These are phyloP conservation scores for Schrankia costaestrigalis DNA, from an alignment of 2,888 invertebrate species.

Conservation along the genomic window DNA sequence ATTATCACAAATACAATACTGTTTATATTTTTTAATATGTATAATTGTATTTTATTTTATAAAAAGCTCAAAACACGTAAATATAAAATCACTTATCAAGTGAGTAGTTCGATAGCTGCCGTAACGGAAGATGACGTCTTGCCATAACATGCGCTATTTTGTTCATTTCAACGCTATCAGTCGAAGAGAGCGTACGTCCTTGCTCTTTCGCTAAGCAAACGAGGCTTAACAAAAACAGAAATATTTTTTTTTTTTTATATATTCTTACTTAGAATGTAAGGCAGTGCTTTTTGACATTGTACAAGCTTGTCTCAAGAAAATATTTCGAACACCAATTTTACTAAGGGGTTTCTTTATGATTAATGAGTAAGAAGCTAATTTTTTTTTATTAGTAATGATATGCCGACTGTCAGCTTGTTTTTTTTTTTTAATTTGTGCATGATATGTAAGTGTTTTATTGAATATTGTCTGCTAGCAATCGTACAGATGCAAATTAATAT, in stretches of 20 bases:
- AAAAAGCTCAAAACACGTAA: conserved; percentile 69
- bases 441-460: conserved; percentile 62
- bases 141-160: conserved; percentile 29
- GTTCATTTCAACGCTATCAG: conserved; percentile 50
- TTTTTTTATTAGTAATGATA: conserved; percentile 58
- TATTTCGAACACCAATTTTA: conserved; percentile 29
- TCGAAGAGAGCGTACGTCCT: conserved; percentile 52
- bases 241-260: conserved; percentile 23
- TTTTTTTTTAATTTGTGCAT: conserved; percentile 60
- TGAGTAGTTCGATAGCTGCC: conserved; percentile 53
- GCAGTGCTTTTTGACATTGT: conserved; percentile 70
- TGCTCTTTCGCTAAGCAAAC: conserved; percentile 38
- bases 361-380: conserved; percentile 35
- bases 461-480: conserved; percentile 29
- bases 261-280: conserved; percentile 70
- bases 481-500: conserved; percentile 30
- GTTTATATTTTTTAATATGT: conserved; percentile 44
- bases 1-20: conserved; percentile 50
- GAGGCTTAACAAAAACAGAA: conserved; percentile 53
- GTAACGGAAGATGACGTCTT: conserved; percentile 35
- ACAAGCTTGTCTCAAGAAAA: conserved; percentile 57
- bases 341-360: conserved; percentile 24
- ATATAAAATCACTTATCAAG: conserved; percentile 44
- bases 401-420: conserved; percentile 57
- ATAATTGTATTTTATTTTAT: conserved; percentile 41